Evolutionary conservation across 1,140 invertebrate species (phyloP).

Genomic region (Thereuonema tuberculata): DNA sequence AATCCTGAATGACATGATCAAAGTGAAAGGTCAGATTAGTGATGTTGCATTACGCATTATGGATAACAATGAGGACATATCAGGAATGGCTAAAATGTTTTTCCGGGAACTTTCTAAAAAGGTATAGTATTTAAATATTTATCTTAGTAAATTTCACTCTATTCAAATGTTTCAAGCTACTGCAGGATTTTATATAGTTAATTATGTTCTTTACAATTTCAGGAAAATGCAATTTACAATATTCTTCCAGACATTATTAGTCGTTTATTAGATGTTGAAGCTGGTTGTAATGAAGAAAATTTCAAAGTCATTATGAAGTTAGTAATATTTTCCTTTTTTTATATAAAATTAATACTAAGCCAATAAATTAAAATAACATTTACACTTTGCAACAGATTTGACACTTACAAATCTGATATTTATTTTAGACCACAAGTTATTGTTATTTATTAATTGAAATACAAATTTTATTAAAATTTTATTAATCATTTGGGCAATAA

Average conservation of each 20-base stretch:
- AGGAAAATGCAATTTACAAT: conserved; percentile 81
- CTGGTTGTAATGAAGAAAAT: conserved; percentile 55
- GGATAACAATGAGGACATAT: conserved; percentile 53
- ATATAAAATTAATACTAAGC: no score
- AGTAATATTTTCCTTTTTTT: background rate
- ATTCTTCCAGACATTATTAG: conserved; percentile 89
- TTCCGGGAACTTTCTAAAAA: conserved; percentile 75
- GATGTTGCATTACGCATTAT: conserved; percentile 78
- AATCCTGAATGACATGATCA: conserved; percentile 88
- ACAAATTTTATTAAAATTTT: no score
- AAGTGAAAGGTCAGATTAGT: conserved; percentile 83
- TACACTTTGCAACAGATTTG: no score
- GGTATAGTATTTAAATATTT: conserved; percentile 20
- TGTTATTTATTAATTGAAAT: no score
- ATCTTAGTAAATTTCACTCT: background rate
- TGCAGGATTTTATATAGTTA: background rate
- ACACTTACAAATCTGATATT: no score
- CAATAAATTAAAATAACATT: no score
- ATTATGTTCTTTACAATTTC: conserved; percentile 26
- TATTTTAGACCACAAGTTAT: no score
- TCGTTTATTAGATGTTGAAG: conserved; percentile 58
- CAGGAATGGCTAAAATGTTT: conserved; percentile 57
- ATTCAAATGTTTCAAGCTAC: background rate
- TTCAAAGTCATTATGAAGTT: conserved; percentile 69
- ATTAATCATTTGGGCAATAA: no score